Conservation (phyloP, 2,797 vertebrate genomes). For the Todus mexicanus region DNA sequence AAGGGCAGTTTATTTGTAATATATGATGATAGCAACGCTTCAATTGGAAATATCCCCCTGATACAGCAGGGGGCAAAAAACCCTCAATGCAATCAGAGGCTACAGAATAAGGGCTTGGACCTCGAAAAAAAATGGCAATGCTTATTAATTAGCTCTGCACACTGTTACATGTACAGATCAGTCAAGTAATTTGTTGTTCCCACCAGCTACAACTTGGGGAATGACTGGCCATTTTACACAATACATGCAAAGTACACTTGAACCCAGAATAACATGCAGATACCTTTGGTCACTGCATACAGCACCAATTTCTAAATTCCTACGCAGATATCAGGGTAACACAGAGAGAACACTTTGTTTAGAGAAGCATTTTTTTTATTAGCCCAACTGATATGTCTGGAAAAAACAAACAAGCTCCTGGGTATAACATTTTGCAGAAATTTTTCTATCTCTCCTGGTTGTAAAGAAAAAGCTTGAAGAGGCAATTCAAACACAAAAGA, state of each 20-base stretch:
- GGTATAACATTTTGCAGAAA: not conserved
- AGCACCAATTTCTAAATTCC: not conserved
- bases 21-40: not conserved
- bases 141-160: not conserved
- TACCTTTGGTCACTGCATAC: not conserved
- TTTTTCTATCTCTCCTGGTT: not conserved
- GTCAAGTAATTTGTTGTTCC: not conserved
- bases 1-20: not conserved
- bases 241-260: not conserved
- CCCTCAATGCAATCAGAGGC: not conserved
- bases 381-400: not conserved
- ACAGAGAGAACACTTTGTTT: not conserved
- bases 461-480: not conserved
- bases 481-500: not conserved
- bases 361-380: not conserved
- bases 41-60: not conserved
- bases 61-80: not conserved
- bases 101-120: not conserved
- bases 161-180: not conserved
- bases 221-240: not conserved
- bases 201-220: not conserved
- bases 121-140: not conserved
- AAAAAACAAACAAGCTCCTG: not conserved
- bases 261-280: not conserved
- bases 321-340: not conserved